Evolutionary conservation across 2,113 vertebrate genomes (phyloP).

Genomic region (Eidolon helvum): DNA sequence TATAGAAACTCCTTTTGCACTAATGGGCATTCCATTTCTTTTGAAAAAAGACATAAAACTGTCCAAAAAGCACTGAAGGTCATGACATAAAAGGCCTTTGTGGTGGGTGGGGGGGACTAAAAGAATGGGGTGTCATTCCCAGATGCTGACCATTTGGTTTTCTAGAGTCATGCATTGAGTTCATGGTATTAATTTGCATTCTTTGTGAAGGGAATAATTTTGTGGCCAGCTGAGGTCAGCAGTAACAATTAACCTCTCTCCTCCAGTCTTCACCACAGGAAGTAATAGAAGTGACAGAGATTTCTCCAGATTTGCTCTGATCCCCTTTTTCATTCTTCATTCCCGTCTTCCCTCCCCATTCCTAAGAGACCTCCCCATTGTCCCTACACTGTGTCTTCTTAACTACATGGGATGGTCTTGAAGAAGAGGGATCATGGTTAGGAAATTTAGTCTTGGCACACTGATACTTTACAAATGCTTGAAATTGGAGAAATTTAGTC

Average conservation of each 20-base stretch:
- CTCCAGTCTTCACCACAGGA: background rate
- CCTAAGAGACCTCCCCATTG: background rate
- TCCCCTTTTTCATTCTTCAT: background rate
- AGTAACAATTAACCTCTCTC: background rate
- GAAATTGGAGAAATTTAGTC: background rate
- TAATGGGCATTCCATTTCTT: conserved; percentile 41
- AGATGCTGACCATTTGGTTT: background rate
- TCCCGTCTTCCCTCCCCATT: background rate
- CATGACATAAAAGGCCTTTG: background rate
- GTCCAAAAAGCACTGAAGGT: background rate
- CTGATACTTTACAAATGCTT: background rate
- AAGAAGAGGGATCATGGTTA: background rate
- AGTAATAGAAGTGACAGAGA: background rate
- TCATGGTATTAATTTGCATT: background rate
- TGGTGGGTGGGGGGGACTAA: background rate
- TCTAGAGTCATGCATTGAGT: background rate
- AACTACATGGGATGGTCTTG: background rate
- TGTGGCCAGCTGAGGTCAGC: background rate
- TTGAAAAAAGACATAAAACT: conserved; percentile 51
- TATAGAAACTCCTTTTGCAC: conserved; percentile 32
- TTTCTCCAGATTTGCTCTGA: background rate
- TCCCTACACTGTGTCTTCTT: background rate
- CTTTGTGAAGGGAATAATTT: background rate
- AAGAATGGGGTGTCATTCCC: background rate
- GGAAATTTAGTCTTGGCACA: background rate